Conservation (phyloP, 2,113 vertebrate genomes). For the Dermatemys mawii region DNA sequence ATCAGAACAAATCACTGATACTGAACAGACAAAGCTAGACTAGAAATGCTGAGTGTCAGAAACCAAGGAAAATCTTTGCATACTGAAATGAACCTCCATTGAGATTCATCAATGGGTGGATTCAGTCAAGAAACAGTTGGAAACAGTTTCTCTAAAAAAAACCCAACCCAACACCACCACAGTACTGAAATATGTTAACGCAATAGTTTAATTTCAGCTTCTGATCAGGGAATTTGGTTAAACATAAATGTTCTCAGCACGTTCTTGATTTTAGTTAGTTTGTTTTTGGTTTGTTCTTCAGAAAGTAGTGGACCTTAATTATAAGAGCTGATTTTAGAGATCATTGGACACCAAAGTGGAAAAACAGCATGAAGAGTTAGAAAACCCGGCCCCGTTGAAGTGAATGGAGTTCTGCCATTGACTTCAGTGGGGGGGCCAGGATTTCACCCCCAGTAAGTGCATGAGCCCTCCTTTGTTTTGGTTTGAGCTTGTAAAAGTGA, state of each 20-base stretch:
- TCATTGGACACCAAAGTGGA: background rate
- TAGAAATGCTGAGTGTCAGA: background rate
- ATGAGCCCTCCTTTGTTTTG: background rate
- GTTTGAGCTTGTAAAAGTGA: background rate
- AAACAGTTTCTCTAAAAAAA: constrained; percentile 22
- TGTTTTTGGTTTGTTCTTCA: background rate
- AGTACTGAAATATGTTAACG: background rate
- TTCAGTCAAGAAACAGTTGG: background rate
- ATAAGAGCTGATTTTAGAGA: background rate
- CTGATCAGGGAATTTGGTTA: background rate
- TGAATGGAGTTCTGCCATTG: background rate
- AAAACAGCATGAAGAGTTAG: background rate
- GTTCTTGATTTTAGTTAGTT: background rate
- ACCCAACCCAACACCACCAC: background rate
- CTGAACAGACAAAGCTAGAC: background rate
- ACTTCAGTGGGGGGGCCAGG: background rate
- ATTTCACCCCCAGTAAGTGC: background rate
- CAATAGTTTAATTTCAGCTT: background rate
- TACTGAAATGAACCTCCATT: background rate
- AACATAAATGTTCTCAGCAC: background rate
- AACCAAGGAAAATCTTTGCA: background rate
- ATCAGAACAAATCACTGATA: background rate
- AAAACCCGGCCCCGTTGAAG: background rate
- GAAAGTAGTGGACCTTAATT: background rate
- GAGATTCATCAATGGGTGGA: background rate